These are phyloP conservation scores for Microctenopoma lineatum DNA, from an alignment of 2,797 vertebrate species.

Conservation along the genomic window DNA sequence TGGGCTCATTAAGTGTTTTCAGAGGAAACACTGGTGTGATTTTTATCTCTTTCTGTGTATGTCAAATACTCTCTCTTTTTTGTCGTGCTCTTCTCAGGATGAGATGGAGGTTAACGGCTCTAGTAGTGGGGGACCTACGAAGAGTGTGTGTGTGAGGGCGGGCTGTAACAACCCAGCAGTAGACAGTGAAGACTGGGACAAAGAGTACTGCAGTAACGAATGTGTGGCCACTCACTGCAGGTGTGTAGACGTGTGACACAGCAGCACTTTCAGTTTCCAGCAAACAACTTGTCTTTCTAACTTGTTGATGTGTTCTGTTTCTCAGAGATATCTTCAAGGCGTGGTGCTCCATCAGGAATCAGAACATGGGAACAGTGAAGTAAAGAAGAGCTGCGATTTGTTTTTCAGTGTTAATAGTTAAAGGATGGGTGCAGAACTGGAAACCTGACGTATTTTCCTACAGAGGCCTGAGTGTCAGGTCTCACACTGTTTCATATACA, in stretches of 20 bases:
- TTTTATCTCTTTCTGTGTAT: background rate
- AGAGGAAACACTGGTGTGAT: background rate
- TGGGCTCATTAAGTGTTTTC: too few species aligned
- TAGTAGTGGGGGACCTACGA: conserved; percentile 32
- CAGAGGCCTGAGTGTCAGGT: background rate
- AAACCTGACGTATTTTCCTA: conserved; percentile 3
- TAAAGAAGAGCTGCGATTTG: conserved; percentile 57
- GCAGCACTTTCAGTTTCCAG: background rate
- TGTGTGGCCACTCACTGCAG: conserved; percentile 91
- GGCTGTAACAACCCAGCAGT: conserved; percentile 89
- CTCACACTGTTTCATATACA: conserved; percentile 7
- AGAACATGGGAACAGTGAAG: conserved; percentile 85
- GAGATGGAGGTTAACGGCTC: conserved; percentile 88
- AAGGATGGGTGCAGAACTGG: background rate
- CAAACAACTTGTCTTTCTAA: background rate
- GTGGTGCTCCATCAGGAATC: conserved; percentile 88
- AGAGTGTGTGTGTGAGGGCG: conserved; percentile 85
- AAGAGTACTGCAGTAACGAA: conserved; percentile 92
- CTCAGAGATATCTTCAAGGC: conserved; percentile 88
- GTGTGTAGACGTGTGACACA: conserved; percentile 63
- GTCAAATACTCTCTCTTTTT: background rate
- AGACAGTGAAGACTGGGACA: conserved; percentile 89
- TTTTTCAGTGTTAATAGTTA: conserved; percentile 1
- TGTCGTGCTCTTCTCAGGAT: conserved; percentile 69
- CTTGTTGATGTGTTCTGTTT: conserved; percentile 1